Evolutionary conservation across 2,113 vertebrate genomes (phyloP), one percentile per base, ranked within the genome.

Genomic region (Notarius lentiginosus): DNA sequence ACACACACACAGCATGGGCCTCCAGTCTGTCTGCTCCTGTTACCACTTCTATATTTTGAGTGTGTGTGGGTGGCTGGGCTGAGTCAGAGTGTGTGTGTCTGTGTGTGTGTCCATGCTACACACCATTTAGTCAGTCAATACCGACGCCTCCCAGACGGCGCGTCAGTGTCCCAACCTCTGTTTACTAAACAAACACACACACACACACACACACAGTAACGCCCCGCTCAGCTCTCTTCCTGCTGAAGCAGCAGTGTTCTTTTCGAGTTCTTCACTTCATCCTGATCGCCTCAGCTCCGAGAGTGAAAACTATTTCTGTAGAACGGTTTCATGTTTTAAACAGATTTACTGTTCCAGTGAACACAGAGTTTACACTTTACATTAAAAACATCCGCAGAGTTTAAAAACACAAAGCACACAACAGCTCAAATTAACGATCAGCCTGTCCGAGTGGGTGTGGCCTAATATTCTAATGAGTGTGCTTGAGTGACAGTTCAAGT

Each of bases 141-240:
- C 84, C 94, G 94, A 95, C 92, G 91, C 90, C 83, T 70, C 72
- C 83, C 80, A 90, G 87, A 92, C n/a, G 30, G 55, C n/a, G 7
- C 17, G 47, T 22, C 84, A 41, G 41, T 17, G 27, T 65, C 83
- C 55, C 60, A 18, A 72, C n/a, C 66, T 41, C 53, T 56, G 72
- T 91, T 86, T 89, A 53, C 85, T 86, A 82, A 58, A 90, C 66
- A 88, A 83, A 65, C 58, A 49, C 34, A 27, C 76, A 30, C 76
- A 56, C 24, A 55, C 77, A 58, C 53, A 79, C 77, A 79, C 77
- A 79, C 76, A 82, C 49, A 63, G 49, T 22, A 82, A 47, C 10
- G 10, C 12, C 20, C 17, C 75, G 4, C 9, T 11, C 22, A 3
- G 20, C 11, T 24, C 60, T 60, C 55, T 20, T 41, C 41, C 41